Evolutionary conservation across 2,888 invertebrate genomes (phyloP).

Genomic region (Venustoraphidia nigricollis): DNA sequence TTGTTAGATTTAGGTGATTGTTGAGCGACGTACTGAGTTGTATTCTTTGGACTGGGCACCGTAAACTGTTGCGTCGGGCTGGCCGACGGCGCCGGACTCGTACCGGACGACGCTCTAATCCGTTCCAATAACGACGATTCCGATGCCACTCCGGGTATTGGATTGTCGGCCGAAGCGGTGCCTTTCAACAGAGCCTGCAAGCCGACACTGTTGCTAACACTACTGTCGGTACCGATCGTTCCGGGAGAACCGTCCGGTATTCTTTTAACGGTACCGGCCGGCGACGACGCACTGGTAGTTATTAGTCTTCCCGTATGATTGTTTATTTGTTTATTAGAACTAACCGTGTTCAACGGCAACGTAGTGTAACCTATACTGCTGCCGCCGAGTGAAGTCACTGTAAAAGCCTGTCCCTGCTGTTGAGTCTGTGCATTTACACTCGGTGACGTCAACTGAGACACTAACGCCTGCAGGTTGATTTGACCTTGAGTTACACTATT

Average conservation of each 20-base stretch:
- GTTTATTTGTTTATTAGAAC: constrained; percentile 1
- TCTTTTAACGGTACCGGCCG: neutral
- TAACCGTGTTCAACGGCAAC: constrained; percentile 20
- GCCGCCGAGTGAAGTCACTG: constrained; percentile 23
- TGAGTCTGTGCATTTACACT: constrained; percentile 19
- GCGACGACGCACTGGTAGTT: constrained; percentile 4
- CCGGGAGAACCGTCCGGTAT: neutral
- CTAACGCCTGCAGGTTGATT: constrained; percentile 30
- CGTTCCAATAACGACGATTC: constrained; percentile 35
- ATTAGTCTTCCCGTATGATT: constrained; percentile 12
- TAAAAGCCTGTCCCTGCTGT: constrained; percentile 24
- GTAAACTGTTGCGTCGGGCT: constrained; percentile 19
- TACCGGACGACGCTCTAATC: constrained; percentile 29
- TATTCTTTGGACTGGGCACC: constrained; percentile 18
- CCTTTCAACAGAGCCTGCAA: constrained; percentile 40
- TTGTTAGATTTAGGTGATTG: constrained; percentile 18
- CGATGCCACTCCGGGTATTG: constrained; percentile 35
- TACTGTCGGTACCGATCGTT: constrained; percentile 2
- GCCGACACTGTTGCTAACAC: constrained; percentile 26
- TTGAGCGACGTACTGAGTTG: constrained; percentile 8
- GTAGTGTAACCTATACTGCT: constrained; percentile 22
- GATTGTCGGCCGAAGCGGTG: constrained; percentile 41
- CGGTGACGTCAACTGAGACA: constrained; percentile 28
- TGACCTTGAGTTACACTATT: constrained; percentile 19
- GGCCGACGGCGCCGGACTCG: constrained; percentile 14